These are phyloP conservation scores for Dendrolimus houi DNA, from an alignment of 2,888 invertebrate genomes.

Conservation along the genomic window DNA sequence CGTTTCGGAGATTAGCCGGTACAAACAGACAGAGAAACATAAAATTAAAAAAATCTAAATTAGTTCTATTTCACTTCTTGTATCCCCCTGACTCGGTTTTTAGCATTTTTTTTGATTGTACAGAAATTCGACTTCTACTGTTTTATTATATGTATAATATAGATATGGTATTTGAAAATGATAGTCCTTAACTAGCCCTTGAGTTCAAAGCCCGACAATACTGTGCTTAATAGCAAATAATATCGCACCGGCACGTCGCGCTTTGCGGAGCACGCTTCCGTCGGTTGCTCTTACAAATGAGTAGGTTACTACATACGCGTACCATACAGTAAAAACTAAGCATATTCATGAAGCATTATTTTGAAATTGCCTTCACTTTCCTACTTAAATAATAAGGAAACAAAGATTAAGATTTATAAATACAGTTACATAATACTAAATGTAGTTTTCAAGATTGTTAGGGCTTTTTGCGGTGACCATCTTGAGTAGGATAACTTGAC, in stretches of 20 bases:
- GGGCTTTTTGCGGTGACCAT: too few relatives aligned
- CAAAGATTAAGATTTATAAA: background rate
- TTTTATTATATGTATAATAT: too few relatives aligned
- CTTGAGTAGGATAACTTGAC: too few relatives aligned
- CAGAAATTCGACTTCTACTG: too few relatives aligned
- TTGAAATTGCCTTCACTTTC: too few relatives aligned
- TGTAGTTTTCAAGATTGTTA: background rate
- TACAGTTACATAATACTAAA: background rate
- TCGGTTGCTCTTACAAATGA: background rate
- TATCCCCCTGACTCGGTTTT: too few relatives aligned
- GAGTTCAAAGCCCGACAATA: background rate
- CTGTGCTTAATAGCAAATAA: conserved; percentile 8
- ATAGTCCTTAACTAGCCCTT: background rate
- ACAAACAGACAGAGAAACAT: too few relatives aligned
- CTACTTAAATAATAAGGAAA: background rate
- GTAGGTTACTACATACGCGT: background rate
- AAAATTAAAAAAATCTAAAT: too few relatives aligned
- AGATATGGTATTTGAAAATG: background rate
- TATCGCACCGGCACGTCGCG: conserved; percentile 44
- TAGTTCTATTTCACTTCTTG: too few relatives aligned
- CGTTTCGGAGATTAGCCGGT: too few relatives aligned
- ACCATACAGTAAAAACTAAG: background rate
- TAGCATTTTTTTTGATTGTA: too few relatives aligned
- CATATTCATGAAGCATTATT: too few relatives aligned
- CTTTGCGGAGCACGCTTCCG: conserved; percentile 50